These are phyloP conservation scores for Cheirogaleus major DNA, from an alignment of 2,797 vertebrate species.

Conservation along the genomic window DNA sequence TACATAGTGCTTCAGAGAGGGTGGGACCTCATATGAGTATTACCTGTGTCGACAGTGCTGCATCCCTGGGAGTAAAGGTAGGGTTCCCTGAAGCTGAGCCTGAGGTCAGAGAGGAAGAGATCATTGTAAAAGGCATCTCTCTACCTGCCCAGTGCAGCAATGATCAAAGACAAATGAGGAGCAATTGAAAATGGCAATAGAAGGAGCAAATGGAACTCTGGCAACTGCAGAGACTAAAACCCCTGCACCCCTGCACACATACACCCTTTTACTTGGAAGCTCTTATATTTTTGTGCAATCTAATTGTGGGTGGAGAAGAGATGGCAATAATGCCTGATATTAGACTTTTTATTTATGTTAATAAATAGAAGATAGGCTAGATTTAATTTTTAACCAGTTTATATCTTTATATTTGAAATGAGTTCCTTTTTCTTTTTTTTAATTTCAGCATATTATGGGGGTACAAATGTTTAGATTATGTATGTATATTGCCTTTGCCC, in stretches of 20 bases:
- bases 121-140: background rate
- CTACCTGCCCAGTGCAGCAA: background rate
- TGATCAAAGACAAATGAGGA: background rate
- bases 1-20: no score
- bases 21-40: background rate
- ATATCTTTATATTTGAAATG: background rate
- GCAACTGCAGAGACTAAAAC: background rate
- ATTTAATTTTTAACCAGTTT: background rate
- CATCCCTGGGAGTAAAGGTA: background rate
- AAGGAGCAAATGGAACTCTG: background rate
- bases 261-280: background rate
- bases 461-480: no score
- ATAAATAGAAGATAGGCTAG: background rate
- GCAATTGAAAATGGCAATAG: background rate
- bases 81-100: background rate
- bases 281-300: background rate
- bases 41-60: background rate
- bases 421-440: no score
- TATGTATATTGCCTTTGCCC: no score
- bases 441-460: no score
- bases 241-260: no score
- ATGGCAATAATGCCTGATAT: background rate
- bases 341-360: background rate
- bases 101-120: background rate
- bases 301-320: background rate